Evolutionary conservation across 1,140 invertebrate genomes (phyloP).

Genomic region (Scaptodrosophila lebanonensis): DNA sequence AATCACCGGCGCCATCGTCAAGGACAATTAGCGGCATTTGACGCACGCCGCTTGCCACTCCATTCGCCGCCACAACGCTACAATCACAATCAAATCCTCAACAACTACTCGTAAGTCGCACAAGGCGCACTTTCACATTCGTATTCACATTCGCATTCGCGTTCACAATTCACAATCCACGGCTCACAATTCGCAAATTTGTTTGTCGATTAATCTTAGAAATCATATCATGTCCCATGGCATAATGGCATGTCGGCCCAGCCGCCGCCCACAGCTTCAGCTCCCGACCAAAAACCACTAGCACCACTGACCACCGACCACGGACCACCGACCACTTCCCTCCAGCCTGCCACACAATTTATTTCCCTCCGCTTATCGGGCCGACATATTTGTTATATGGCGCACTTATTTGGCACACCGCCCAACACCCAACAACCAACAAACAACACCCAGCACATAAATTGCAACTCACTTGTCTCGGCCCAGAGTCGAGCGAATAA

Average conservation of each 20-base stretch:
- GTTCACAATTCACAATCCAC: no score
- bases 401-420: constrained; percentile 27
- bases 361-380: constrained; percentile 55
- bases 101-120: no score
- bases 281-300: no score
- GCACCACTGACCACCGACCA: no score
- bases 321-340: no score
- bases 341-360: constrained; percentile 35
- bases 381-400: constrained; percentile 53
- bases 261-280: no score
- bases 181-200: constrained; percentile 58
- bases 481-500: no score
- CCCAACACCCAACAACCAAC: constrained; percentile 35
- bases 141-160: constrained; percentile 48
- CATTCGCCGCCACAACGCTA: neutral
- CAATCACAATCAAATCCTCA: no score
- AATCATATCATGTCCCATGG: no score
- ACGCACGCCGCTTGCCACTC: constrained; percentile 16
- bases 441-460: constrained; percentile 58
- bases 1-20: constrained; percentile 39
- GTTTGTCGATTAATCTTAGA: constrained; percentile 54
- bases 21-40: constrained; percentile 67
- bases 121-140: no score
- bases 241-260: no score
- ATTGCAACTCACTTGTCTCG: constrained; percentile 30